Percentiles rank a stretch among this genome's conserved stretches.
Conservation (phyloP, 2,888 invertebrate genomes). For the Folsomia manolachei region DNA sequence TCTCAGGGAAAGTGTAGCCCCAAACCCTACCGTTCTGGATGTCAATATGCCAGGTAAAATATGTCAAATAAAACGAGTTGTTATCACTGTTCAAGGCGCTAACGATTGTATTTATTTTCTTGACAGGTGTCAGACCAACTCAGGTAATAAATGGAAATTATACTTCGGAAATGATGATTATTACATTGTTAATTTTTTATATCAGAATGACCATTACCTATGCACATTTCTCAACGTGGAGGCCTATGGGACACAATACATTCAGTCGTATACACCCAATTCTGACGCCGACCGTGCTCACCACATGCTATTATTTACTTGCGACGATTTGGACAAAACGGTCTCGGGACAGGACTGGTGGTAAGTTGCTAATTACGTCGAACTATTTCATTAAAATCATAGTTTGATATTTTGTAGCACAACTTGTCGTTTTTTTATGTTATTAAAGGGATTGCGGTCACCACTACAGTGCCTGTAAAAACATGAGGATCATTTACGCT, state of each 20-base stretch:
- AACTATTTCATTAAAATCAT: background rate
- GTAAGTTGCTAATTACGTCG: conserved; percentile 28
- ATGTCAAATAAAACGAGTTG: too few species aligned
- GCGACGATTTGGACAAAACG: conserved; percentile 6
- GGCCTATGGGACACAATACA: conserved; percentile 51
- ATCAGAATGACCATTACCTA: conserved; percentile 56
- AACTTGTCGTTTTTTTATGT: background rate
- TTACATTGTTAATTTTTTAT: conserved; percentile 4
- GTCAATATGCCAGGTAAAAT: conserved; percentile 48
- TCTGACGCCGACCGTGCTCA: conserved; percentile 60
- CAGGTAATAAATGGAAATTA: conserved; percentile 28
- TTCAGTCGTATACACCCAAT: conserved; percentile 55
- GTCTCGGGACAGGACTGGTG: conserved; percentile 29
- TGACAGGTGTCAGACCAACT: conserved; percentile 45
- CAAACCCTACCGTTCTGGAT: conserved; percentile 31
- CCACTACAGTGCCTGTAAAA: conserved; percentile 53
- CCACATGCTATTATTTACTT: conserved; percentile 58
- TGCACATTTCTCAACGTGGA: conserved; percentile 54
- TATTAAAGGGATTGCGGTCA: conserved; percentile 58
- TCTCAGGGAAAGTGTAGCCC: conserved; percentile 13
- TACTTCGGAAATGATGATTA: background rate
- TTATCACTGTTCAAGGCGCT: too few species aligned
- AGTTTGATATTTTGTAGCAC: background rate
- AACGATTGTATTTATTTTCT: too few species aligned
- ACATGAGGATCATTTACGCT: conserved; percentile 59